Conservation (phyloP, 2,888 invertebrate genomes). For the Flabesymbios commensalis region DNA sequence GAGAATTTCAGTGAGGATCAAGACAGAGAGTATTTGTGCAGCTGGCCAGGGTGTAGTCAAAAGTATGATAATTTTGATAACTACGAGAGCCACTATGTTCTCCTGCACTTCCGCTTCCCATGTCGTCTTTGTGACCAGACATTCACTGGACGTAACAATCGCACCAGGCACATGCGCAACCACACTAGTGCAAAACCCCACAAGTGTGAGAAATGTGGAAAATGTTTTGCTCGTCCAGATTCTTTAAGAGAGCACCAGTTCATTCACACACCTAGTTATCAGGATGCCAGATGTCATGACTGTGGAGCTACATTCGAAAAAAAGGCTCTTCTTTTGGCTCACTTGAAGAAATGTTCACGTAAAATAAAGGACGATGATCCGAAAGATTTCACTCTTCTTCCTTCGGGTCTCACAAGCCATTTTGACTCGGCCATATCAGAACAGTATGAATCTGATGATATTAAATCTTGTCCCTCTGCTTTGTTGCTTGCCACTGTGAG, state of each 20-base stretch:
- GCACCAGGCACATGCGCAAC: slow-evolving; percentile 28
- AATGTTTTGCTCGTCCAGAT: slow-evolving; percentile 31
- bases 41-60: slow-evolving; percentile 7
- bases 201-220: slow-evolving; percentile 26
- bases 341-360: slow-evolving; percentile 35
- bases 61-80: slow-evolving; percentile 17
- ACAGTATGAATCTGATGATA: no score
- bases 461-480: no score
- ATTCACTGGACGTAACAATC: slow-evolving; percentile 34
- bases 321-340: slow-evolving; percentile 29
- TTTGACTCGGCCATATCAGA: no score
- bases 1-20: no score
- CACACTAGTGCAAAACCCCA: slow-evolving; percentile 20
- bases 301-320: slow-evolving; percentile 25
- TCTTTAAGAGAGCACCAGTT: slow-evolving; percentile 32
- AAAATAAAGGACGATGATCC: no score
- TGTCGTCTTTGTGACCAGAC: slow-evolving; percentile 33
- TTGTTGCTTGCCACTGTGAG: no score
- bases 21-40: slow-evolving; percentile 3
- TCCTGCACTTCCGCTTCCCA: slow-evolving; percentile 27
- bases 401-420: no score
- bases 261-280: slow-evolving; percentile 34
- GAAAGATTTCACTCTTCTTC: no score
- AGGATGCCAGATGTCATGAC: slow-evolving; percentile 21
- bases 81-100: slow-evolving; percentile 29